Evolutionary conservation across 2,797 vertebrate genomes (phyloP).

Genomic region (Chromobotia macracanthus): DNA sequence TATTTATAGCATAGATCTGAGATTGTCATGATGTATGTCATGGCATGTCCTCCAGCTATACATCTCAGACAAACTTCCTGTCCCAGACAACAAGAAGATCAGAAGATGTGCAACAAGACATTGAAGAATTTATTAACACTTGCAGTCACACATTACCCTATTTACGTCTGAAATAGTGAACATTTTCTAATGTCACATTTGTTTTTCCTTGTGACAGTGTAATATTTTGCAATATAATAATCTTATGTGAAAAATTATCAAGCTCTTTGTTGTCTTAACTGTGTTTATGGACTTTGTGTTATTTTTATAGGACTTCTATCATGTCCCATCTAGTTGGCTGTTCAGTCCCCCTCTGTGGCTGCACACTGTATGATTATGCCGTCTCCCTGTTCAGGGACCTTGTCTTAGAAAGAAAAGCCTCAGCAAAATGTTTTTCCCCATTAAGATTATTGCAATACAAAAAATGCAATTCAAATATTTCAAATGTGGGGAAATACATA

Average conservation of each 20-base stretch:
- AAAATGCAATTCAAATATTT: too few relatives aligned
- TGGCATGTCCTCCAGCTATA: slow-evolving; percentile 61
- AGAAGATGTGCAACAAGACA: slow-evolving; percentile 58
- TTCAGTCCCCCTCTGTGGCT: slow-evolving; percentile 44
- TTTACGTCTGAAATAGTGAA: background rate
- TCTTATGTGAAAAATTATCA: too few relatives aligned
- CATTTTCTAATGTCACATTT: background rate
- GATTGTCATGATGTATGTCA: slow-evolving; percentile 39
- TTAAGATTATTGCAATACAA: background rate
- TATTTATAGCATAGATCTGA: slow-evolving; percentile 15
- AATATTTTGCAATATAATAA: background rate
- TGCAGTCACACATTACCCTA: slow-evolving; percentile 37
- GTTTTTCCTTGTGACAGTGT: background rate
- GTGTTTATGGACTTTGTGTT: too few relatives aligned
- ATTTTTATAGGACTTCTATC: slow-evolving; percentile 48
- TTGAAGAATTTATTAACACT: slow-evolving; percentile 48
- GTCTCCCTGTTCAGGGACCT: slow-evolving; percentile 25
- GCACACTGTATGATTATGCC: slow-evolving; percentile 41
- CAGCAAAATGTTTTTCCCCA: slow-evolving; percentile 38
- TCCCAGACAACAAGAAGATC: too few relatives aligned
- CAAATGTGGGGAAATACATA: too few relatives aligned
- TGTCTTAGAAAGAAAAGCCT: slow-evolving; percentile 51
- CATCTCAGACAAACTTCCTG: slow-evolving; percentile 70
- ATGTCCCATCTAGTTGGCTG: slow-evolving; percentile 44
- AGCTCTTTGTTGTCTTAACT: too few relatives aligned